These are phyloP conservation scores for Metaphire vulgaris DNA, from an alignment of 1,140 invertebrate genomes.

Conservation along the genomic window DNA sequence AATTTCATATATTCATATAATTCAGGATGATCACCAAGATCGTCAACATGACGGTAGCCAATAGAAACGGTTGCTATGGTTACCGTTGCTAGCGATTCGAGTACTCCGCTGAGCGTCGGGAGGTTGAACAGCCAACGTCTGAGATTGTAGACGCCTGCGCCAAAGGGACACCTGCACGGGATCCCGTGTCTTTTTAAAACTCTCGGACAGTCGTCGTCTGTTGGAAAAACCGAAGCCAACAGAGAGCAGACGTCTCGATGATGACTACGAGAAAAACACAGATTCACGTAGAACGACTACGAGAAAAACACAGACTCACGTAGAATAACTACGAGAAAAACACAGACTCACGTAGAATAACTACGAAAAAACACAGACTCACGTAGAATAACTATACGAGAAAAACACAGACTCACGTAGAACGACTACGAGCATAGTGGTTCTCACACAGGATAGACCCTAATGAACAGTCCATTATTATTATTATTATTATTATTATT, in stretches of 20 bases:
- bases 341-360: not conserved
- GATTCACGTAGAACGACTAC: not conserved
- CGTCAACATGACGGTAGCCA: no score
- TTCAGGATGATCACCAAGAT: no score
- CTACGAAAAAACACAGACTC: not conserved
- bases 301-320: not conserved
- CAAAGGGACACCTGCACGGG: not conserved
- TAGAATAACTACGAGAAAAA: not conserved
- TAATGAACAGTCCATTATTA: no score
- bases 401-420: not conserved
- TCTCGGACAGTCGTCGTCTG: not conserved
- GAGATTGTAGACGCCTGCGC: not conserved
- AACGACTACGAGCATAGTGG: not conserved
- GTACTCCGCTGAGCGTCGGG: not conserved
- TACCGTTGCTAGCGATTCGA: not conserved
- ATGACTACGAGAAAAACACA: not conserved
- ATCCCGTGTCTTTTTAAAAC: not conserved
- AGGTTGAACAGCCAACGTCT: not conserved
- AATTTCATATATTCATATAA: no score
- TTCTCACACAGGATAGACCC: no score
- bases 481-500: no score
- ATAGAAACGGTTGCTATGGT: no score
- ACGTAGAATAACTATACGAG: not conserved
- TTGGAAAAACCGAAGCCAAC: not conserved
- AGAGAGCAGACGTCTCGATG: not conserved